These are phyloP conservation scores for Platycheirus albimanus DNA, from an alignment of 2,888 invertebrate species.

Conservation along the genomic window DNA sequence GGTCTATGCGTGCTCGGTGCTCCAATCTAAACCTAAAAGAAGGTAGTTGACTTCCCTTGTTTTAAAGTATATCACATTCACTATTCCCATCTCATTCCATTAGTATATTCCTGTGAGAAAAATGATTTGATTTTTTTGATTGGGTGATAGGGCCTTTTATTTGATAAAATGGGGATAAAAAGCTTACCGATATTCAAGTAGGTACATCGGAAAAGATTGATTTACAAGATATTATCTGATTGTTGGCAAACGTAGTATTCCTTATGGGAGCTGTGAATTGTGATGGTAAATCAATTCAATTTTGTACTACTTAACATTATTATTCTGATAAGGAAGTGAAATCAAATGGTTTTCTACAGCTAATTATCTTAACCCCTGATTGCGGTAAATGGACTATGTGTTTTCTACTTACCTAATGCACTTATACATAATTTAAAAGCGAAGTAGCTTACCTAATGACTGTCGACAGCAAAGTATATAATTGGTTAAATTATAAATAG, in stretches of 20 bases:
- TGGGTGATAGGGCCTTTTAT: neutral
- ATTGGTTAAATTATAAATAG: too few species aligned
- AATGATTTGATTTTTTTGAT: neutral
- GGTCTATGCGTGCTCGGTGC: constrained; percentile 1
- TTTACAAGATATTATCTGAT: neutral
- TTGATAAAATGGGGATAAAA: neutral
- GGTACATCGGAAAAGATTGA: neutral
- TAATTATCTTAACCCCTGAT: too few species aligned
- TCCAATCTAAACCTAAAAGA: neutral
- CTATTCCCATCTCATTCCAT: neutral
- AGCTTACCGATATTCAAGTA: neutral
- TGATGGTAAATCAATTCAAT: neutral
- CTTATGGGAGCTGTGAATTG: neutral
- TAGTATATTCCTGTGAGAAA: neutral
- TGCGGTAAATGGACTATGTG: too few species aligned
- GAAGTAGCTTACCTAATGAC: too few species aligned
- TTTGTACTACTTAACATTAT: too few species aligned
- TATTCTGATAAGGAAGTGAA: too few species aligned
- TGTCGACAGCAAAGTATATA: too few species aligned
- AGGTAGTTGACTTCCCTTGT: constrained; percentile 3
- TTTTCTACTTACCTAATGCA: too few species aligned
- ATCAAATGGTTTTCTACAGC: too few species aligned
- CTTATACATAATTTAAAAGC: too few species aligned
- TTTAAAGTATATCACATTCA: too few species aligned
- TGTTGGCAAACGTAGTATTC: neutral